Percentiles rank a stretch among this genome's conserved stretches.
Evolutionary conservation across 2,113 vertebrate genomes (phyloP).

Genomic region (Heterotilapia buettikoferi): DNA sequence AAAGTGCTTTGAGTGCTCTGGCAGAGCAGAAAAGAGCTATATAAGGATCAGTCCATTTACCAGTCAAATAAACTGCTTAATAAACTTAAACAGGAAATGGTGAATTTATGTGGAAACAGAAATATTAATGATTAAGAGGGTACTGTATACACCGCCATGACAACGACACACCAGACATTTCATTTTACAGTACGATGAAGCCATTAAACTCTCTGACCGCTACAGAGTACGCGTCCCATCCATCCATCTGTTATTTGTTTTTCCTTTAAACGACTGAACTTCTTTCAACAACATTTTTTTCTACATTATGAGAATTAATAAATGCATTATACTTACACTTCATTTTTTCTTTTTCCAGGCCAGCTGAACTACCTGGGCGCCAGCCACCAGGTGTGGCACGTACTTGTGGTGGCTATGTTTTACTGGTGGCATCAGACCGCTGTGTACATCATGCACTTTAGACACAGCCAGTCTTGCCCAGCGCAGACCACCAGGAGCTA

Average conservation of each 20-base stretch:
- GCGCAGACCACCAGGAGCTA: slow-evolving; percentile 32
- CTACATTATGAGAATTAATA: neutral
- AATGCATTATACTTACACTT: neutral
- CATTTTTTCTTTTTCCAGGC: slow-evolving; percentile 61
- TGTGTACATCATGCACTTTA: slow-evolving; percentile 88
- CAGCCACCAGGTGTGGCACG: slow-evolving; percentile 97
- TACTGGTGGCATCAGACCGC: slow-evolving; percentile 99
- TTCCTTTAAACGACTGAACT: neutral
- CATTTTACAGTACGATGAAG: neutral
- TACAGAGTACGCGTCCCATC: neutral
- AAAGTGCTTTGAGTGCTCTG: neutral
- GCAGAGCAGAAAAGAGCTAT: neutral
- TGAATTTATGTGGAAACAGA: neutral
- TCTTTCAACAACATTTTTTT: neutral
- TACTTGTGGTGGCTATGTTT: slow-evolving; percentile 95
- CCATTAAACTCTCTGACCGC: neutral
- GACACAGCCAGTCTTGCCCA: slow-evolving; percentile 85
- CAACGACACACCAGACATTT: neutral
- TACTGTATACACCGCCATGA: neutral
- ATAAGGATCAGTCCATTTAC: neutral
- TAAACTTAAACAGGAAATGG: neutral
- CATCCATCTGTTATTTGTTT: neutral
- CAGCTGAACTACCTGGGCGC: slow-evolving; percentile 97
- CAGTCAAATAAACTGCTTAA: neutral
- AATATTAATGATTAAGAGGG: neutral